Conservation (phyloP, 2,888 invertebrate genomes). For the Cryptocephalus primarius region DNA sequence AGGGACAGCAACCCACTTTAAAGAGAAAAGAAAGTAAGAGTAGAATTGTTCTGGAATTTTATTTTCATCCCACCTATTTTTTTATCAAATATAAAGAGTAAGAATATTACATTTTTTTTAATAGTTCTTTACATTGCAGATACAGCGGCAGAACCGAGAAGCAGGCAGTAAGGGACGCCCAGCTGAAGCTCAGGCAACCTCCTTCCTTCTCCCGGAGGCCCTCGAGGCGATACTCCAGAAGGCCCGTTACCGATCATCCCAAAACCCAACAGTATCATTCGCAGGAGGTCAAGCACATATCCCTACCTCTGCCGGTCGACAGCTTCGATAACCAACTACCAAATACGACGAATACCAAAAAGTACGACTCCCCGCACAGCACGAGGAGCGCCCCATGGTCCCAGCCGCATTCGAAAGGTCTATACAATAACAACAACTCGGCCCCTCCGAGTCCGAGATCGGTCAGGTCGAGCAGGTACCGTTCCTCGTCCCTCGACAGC, state of each 20-base stretch:
- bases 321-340: slow-evolving; percentile 20
- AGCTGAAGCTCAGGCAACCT: slow-evolving; percentile 37
- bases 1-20: no score
- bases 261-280: slow-evolving; percentile 13
- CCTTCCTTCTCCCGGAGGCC: slow-evolving; percentile 54
- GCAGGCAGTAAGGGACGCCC: slow-evolving; percentile 43
- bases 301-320: slow-evolving; percentile 46
- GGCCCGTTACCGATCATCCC: slow-evolving; percentile 33
- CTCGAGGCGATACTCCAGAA: slow-evolving; percentile 49
- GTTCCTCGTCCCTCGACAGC: slow-evolving; percentile 78
- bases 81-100: no score
- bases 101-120: no score
- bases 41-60: no score
- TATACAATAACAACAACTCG: slow-evolving; percentile 45
- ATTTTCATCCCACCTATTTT: no score
- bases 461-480: slow-evolving; percentile 59
- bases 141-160: slow-evolving; percentile 54
- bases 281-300: slow-evolving; percentile 42
- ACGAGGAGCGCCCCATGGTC: slow-evolving; percentile 75
- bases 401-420: slow-evolving; percentile 58
- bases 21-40: no score
- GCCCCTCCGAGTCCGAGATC: slow-evolving; percentile 64
- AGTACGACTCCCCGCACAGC: slow-evolving; percentile 65
- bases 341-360: slow-evolving; percentile 19
- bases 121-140: not conserved